Percentiles rank a stretch among this genome's conserved stretches.
Conservation (phyloP, 2,113 vertebrate species). For the Crotalus helleri region DNA sequence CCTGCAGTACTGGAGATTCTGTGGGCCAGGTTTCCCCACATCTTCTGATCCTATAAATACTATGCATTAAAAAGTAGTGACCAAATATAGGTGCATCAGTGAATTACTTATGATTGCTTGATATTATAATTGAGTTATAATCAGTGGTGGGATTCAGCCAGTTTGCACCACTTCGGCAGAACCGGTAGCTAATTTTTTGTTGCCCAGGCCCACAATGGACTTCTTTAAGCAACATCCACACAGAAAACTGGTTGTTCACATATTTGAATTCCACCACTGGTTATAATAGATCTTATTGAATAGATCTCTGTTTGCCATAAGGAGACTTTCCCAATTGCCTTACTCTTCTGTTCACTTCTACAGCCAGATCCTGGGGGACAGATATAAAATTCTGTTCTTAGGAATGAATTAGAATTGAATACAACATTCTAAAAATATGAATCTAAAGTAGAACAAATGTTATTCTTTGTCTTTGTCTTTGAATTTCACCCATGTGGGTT, state of each 20-base stretch:
- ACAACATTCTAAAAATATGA: neutral
- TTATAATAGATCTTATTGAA: neutral
- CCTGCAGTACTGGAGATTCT: neutral
- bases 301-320: neutral
- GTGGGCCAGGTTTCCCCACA: neutral
- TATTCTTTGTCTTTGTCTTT: neutral
- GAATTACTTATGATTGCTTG: neutral
- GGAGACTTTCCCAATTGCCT: neutral
- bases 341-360: neutral
- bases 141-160: too few relatives aligned
- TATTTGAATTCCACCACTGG: too few relatives aligned
- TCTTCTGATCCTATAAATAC: neutral
- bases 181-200: too few relatives aligned
- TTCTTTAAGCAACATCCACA: too few relatives aligned
- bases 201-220: too few relatives aligned
- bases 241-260: too few relatives aligned
- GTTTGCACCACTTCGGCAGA: too few relatives aligned
- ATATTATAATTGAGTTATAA: neutral
- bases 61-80: neutral
- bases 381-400: neutral
- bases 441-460: neutral
- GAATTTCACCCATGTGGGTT: neutral
- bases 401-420: neutral
- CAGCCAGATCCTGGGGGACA: neutral
- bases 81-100: neutral